phyloP scores from a whole-genome alignment of 2,888 invertebrate species.

The Pristionchus arcanus region DNA sequence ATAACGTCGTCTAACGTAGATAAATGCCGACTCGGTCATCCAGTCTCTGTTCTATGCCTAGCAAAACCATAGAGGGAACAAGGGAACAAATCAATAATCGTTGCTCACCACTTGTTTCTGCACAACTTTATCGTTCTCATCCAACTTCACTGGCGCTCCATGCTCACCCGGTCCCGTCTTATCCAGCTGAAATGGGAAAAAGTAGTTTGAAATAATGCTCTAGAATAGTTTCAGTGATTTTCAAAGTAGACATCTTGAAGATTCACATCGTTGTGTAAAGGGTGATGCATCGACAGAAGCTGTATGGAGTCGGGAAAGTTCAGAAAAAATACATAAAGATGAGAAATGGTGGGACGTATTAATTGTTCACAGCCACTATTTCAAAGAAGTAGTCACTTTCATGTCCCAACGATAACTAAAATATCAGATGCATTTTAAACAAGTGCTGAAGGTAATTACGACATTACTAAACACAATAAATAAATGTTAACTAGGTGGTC shows the following conservation, averaged over 20 bases:
- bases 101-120: constrained; percentile 64
- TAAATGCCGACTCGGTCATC: too few species aligned
- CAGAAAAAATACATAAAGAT: too few species aligned
- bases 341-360: too few species aligned
- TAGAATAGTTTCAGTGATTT: neutral
- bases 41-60: too few species aligned
- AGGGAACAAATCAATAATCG: neutral
- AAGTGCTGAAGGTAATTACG: too few species aligned
- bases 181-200: neutral
- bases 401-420: too few species aligned
- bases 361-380: too few species aligned
- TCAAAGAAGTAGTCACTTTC: too few species aligned
- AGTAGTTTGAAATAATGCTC: neutral
- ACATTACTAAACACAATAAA: too few species aligned
- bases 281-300: too few species aligned
- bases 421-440: too few species aligned
- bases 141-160: constrained; percentile 79
- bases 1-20: neutral
- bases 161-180: constrained; percentile 75
- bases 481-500: neutral
- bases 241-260: neutral
- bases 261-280: too few species aligned
- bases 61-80: neutral
- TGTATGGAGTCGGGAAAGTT: neutral
- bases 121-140: constrained; percentile 68